A percentile compares a stretch with the other conserved stretches of the same genome.
phyloP scores from a whole-genome alignment of 2,797 vertebrate species.

The Aphelocoma californica region DNA sequence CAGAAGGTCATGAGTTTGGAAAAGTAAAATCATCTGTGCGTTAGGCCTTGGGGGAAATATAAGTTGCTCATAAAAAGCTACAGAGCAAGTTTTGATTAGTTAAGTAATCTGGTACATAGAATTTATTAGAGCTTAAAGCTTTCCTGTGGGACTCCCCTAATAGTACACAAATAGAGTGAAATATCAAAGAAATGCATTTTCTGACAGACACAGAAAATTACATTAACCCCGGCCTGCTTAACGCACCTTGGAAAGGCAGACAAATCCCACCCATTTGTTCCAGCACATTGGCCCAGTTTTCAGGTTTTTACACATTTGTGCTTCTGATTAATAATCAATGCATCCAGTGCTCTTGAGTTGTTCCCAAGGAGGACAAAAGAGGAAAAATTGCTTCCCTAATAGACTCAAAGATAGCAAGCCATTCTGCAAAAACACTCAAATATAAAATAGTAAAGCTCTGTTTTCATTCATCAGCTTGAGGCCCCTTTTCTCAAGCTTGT shows the following conservation, averaged over 20 bases:
- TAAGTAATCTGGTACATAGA: constrained; percentile 45
- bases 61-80: constrained; percentile 55
- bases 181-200: constrained; percentile 6
- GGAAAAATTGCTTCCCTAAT: not conserved
- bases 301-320: not conserved
- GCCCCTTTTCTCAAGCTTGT: not conserved
- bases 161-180: constrained; percentile 4
- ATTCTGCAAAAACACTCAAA: constrained; percentile 1
- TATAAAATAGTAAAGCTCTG: not conserved
- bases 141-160: constrained; percentile 34
- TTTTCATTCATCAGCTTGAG: not conserved
- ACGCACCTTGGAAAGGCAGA: not conserved
- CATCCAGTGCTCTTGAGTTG: not conserved
- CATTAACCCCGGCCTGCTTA: not conserved
- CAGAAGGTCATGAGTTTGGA: constrained; percentile 6
- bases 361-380: not conserved
- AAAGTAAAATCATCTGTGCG: constrained; percentile 5
- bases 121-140: constrained; percentile 43
- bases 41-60: not conserved
- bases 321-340: constrained; percentile 16
- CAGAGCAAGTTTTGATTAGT: constrained; percentile 45
- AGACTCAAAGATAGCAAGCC: not conserved
- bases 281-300: not conserved
- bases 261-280: not conserved
- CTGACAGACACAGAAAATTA: not conserved